Conservation (phyloP, 2,113 vertebrate species). For the Corydoras maculifer region DNA sequence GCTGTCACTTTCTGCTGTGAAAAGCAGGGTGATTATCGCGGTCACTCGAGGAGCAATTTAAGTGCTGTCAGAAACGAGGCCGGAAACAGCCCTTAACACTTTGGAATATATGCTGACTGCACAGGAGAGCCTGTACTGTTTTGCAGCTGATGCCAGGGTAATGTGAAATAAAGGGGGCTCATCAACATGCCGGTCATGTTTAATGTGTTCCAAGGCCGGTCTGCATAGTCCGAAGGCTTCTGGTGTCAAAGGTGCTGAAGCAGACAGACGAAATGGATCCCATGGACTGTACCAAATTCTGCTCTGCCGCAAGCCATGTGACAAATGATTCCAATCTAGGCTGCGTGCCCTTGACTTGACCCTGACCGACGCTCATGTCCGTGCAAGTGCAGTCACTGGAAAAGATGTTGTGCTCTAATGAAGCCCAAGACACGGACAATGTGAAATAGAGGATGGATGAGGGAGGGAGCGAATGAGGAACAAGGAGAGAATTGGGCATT, state of each 20-base stretch:
- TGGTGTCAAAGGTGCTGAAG: constrained; percentile 86
- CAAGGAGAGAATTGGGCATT: constrained; percentile 73
- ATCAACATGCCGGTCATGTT: not conserved
- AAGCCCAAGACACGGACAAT: constrained; percentile 81
- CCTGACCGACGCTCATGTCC: constrained; percentile 95
- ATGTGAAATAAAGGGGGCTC: constrained; percentile 28
- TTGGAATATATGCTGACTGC: constrained; percentile 75
- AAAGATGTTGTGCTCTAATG: constrained; percentile 99
- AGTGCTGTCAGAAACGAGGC: constrained; percentile 68
- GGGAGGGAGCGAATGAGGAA: constrained; percentile 52
- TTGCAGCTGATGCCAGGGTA: constrained; percentile 23
- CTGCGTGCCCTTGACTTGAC: constrained; percentile 98
- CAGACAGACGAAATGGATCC: constrained; percentile 78
- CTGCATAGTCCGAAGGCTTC: constrained; percentile 75
- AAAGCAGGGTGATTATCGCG: constrained; percentile 81
- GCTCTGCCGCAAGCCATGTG: constrained; percentile 89
- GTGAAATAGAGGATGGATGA: constrained; percentile 41
- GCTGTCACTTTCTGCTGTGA: constrained; percentile 69
- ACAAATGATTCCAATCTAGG: constrained; percentile 99
- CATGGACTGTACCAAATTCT: constrained; percentile 86
- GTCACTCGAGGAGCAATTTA: constrained; percentile 78
- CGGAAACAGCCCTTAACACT: constrained; percentile 71
- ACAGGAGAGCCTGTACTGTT: constrained; percentile 46
- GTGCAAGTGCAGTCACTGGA: constrained; percentile 96
- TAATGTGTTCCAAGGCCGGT: constrained; percentile 63